A percentile compares a stretch with the other conserved stretches of the same genome.
phyloP scores from a whole-genome alignment of 2,797 vertebrate genomes.

The Falco concolor region DNA sequence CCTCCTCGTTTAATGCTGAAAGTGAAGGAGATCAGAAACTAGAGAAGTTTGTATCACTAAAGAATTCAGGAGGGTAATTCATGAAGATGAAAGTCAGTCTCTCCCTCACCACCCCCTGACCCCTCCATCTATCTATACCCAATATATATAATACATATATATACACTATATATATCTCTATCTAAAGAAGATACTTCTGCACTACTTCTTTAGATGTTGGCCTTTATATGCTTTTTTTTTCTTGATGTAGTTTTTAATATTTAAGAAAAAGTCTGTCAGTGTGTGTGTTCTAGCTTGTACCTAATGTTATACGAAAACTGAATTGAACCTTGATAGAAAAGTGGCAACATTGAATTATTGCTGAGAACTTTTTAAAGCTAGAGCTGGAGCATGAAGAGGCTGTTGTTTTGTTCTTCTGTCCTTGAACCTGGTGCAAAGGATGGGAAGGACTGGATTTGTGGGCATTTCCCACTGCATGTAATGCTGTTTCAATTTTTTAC shows the following conservation, averaged over 20 bases:
- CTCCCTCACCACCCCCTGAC: too few species aligned
- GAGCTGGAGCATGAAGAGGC: not conserved
- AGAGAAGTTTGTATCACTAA: not conserved
- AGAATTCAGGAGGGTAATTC: not conserved
- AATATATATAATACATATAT: too few species aligned
- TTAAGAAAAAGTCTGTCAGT: not conserved
- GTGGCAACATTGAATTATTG: not conserved
- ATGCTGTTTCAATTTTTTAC: not conserved
- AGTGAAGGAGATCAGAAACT: not conserved
- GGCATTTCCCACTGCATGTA: not conserved
- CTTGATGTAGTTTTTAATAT: not conserved
- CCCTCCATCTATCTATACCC: too few species aligned
- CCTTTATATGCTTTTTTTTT: not conserved
- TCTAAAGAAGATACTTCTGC: not conserved
- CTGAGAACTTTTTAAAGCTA: not conserved
- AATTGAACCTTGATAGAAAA: not conserved
- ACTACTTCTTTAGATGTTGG: not conserved
- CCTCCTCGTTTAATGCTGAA: not conserved
- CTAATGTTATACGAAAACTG: not conserved
- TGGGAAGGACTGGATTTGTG: not conserved
- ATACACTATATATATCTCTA: not conserved
- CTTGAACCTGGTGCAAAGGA: not conserved
- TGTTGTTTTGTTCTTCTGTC: not conserved
- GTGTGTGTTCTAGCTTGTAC: not conserved
- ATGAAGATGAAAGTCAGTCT: not conserved